Base-by-base conservation (phyloP, 2,113 vertebrate genomes). In the Nibea coibor region DNA sequence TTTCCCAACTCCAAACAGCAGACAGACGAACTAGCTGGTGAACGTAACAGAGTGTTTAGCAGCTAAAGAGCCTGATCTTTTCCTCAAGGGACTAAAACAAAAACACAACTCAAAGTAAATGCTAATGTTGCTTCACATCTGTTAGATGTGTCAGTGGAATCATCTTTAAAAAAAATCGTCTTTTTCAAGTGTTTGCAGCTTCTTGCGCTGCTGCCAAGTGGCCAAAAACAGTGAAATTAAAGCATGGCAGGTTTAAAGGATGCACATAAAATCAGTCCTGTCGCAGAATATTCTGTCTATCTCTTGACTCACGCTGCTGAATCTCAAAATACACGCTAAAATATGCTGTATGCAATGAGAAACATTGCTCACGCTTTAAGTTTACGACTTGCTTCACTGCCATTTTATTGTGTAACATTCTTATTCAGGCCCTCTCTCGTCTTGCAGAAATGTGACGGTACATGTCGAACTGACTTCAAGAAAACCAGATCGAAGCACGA, bases 401-500 rank as follows among this genome's bases (percentile, higher is more conserved):
- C 0, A 19, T 22, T 59, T 28, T 10, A 53, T 43, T 22, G 31
- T 28, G 39, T 17, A 15, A 63, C 22, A 1, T 14, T 82, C 22
- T 74, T 14, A 35, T 62, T 0, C n/a, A 11, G 12, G 5, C 22
- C 15, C 12, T 53, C 14, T 84, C 35, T 83, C 59, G 65, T 70
- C 84, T 88, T 88, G 64, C 87, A 99, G 98, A 99, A 97, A 94
- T 94, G 95, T 0, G 97, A 99, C 19, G 97, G 97, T 53, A 96
- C 96, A 0, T 99, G 98, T 89, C 97, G 95, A 76, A 99, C 97
- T 3, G 96, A 97, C 94, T 99, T 99, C 94, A 99, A 99, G 94
- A 99, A 96, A 71, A 99, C 97, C 0, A 94, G 95, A 65, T 97
- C 94, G 63, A 92, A 93, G 85, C 96, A 97, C 67, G 96, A 99